Percentiles rank a stretch among this genome's conserved stretches.
phyloP scores from a whole-genome alignment of 2,888 invertebrate species.

The Hypsopygia costalis region DNA sequence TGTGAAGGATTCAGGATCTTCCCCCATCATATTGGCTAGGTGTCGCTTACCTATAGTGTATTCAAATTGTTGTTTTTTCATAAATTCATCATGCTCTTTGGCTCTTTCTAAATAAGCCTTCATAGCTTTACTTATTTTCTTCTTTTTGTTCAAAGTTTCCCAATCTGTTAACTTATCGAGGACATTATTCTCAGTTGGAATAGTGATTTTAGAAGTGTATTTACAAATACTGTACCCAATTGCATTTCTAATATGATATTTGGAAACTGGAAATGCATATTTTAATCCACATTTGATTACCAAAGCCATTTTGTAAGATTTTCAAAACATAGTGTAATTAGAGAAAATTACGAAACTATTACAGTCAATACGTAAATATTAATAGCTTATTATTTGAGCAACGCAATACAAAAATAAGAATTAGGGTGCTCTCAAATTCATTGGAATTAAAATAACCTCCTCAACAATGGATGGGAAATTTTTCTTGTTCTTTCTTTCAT shows the following conservation, averaged over 20 bases:
- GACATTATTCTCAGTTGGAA: constrained; percentile 33
- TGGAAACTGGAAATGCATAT: constrained; percentile 38
- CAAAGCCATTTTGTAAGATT: constrained; percentile 41
- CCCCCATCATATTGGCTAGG: constrained; percentile 99
- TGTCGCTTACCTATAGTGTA: constrained; percentile 96
- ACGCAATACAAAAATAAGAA: too few relatives aligned
- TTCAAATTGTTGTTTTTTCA: constrained; percentile 88
- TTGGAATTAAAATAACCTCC: too few relatives aligned
- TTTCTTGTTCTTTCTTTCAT: too few relatives aligned
- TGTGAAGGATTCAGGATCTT: constrained; percentile 92
- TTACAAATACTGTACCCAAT: constrained; percentile 30
- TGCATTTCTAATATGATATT: constrained; percentile 31
- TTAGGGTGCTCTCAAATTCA: too few relatives aligned
- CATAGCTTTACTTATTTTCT: constrained; percentile 93
- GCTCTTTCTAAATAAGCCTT: constrained; percentile 92
- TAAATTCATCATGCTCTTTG: constrained; percentile 89
- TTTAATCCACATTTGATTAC: constrained; percentile 35
- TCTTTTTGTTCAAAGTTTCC: constrained; percentile 71
- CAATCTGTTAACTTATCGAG: constrained; percentile 57
- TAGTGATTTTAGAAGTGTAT: constrained; percentile 37
- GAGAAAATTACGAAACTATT: too few relatives aligned
- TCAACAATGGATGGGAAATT: too few relatives aligned
- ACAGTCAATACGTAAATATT: too few relatives aligned
- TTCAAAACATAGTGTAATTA: too few relatives aligned
- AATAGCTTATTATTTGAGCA: too few relatives aligned